Percentiles rank a stretch among this genome's conserved stretches.
phyloP scores from a whole-genome alignment of 1,140 invertebrate genomes.

The Agrilus planipennis region DNA sequence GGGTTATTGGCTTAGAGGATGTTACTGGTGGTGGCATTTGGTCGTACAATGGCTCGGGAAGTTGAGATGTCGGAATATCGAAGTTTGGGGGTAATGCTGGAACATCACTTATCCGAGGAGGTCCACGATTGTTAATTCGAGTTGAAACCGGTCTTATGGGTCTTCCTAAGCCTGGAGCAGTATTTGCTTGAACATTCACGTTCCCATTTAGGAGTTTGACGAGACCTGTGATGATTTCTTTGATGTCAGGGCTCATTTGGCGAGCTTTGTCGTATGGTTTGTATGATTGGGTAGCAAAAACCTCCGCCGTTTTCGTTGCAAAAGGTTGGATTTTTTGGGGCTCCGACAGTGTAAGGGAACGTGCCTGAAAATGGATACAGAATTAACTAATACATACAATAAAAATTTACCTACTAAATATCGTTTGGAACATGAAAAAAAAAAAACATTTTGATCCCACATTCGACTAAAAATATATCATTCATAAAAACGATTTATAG shows the following conservation, averaged over 20 bases:
- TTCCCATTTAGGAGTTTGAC: conserved; percentile 81
- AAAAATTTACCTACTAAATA: too few relatives aligned
- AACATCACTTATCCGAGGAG: conserved; percentile 65
- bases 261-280: conserved; percentile 33
- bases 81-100: conserved; percentile 56
- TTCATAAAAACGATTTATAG: too few relatives aligned
- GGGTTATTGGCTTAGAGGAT: conserved; percentile 42
- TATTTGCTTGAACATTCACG: conserved; percentile 66
- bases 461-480: too few relatives aligned
- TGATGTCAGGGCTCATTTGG: conserved; percentile 67
- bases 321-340: conserved; percentile 43
- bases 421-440: too few relatives aligned
- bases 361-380: too few relatives aligned
- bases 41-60: conserved; percentile 36
- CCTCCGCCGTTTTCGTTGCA: conserved; percentile 33
- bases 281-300: conserved; percentile 27
- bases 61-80: conserved; percentile 43
- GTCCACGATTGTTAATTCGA: conserved; percentile 80
- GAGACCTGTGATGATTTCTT: conserved; percentile 83
- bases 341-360: conserved; percentile 46
- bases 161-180: conserved; percentile 39
- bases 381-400: too few relatives aligned
- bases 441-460: too few relatives aligned
- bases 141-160: conserved; percentile 44
- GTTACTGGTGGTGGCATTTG: conserved; percentile 38